Base-by-base conservation (phyloP, 2,113 vertebrate species). In the Carassius auratus region DNA sequence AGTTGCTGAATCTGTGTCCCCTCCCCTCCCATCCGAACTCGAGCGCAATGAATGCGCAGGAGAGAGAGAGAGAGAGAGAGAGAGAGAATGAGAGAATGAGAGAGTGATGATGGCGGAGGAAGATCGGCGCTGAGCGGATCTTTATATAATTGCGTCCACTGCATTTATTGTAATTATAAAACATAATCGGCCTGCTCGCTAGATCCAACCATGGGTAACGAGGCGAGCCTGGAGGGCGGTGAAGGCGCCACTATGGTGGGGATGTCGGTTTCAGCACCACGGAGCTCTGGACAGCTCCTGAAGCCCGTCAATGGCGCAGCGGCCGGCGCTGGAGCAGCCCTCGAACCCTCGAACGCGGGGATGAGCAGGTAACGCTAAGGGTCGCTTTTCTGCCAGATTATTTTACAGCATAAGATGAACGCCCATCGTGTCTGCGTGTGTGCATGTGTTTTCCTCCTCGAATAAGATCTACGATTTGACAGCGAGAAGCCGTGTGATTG, bases 251-350 rank as follows among this genome's bases (percentile, higher is more conserved):
- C 92, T 73, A 59, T 80, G 83, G 89, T 90, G 79, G 92, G 91
- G 87, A 89, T 92, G 90, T 87, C 89, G 57, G 78, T 86, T 89
- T 89, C 91, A 89, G 88, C 90, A 83, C 79, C 91, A 84, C 79
- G 91, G 85, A 92, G 88, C 52, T 83, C 89, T 73, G 94, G 93
- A 86, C 94, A 93, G 90, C 93, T 92, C 85, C 87, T 92, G 79
- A 95, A 95, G 89, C 94, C 94, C 74, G 91, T 93, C n/a, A 95
- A 95, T 91, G 94, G 94, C 88, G 84, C 93, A 82, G 94, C 95
- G 76, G 92, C 94, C 64, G 94, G 95, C 9, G 94, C 92, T 85
- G 94, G 93, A 84, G 91, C 90, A 85, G 77, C 91, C 83, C 91
- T 92, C 91, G 93, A 92, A 91, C 92, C 90, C 84, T 30, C 30